Evolutionary conservation across 2,113 vertebrate species (phyloP).

Genomic region (Notiomystis cincta): DNA sequence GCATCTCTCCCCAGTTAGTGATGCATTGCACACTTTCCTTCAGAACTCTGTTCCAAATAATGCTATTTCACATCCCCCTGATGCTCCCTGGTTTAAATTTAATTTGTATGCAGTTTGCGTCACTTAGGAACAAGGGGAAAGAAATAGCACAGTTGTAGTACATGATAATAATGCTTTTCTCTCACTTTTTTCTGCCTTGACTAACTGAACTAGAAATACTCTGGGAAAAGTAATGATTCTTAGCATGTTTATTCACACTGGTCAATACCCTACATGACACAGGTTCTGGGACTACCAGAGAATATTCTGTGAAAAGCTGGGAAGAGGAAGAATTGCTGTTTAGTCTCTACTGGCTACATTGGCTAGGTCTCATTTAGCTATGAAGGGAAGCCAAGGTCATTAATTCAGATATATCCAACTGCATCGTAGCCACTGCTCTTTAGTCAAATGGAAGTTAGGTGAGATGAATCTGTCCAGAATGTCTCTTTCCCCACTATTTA

Average conservation of each 20-base stretch:
- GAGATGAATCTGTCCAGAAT: not conserved
- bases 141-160: conserved; percentile 49
- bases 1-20: not conserved
- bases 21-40: not conserved
- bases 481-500: not conserved
- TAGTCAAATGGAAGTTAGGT: not conserved
- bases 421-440: rapidly evolving
- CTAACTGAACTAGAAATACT: not conserved
- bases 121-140: conserved; percentile 35
- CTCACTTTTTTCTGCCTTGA: not conserved
- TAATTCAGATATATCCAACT: not conserved
- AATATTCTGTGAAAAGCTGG: not conserved
- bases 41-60: conserved; percentile 34
- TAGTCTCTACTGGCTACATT: not conserved
- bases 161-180: conserved; percentile 37
- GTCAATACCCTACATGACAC: not conserved
- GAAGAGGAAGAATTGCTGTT: not conserved
- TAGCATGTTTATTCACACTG: not conserved
- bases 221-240: not conserved
- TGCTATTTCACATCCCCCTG: conserved; percentile 11
- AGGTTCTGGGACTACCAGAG: not conserved
- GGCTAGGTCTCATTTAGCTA: not conserved
- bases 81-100: not conserved
- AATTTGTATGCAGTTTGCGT: not conserved
- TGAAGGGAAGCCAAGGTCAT: not conserved